phyloP scores from a whole-genome alignment of 2,113 vertebrate species.

The Melanerpes formicivorus region DNA sequence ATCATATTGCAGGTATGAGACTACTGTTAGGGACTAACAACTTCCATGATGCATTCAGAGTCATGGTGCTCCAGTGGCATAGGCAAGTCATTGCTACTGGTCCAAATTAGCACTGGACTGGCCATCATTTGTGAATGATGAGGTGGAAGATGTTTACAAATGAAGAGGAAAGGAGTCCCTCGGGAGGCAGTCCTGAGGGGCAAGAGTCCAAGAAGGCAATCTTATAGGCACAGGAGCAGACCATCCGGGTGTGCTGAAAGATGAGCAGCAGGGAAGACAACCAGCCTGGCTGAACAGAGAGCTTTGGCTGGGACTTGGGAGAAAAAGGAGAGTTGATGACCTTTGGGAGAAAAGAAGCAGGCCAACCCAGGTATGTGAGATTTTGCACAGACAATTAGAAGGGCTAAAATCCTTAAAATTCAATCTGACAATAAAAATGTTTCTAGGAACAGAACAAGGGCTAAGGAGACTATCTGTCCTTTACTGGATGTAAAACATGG shows the following conservation, averaged over 20 bases:
- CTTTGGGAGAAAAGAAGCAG: background rate
- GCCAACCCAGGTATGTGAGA: background rate
- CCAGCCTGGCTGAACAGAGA: background rate
- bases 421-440: background rate
- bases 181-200: background rate
- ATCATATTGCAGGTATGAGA: accelerated
- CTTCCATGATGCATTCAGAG: background rate
- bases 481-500: background rate
- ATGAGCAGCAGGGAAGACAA: background rate
- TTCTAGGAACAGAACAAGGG: background rate
- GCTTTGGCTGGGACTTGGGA: background rate
- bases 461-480: background rate
- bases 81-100: background rate
- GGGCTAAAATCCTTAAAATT: background rate
- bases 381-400: background rate
- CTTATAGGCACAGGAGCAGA: background rate
- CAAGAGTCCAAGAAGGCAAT: background rate
- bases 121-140: background rate
- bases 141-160: background rate
- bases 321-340: background rate
- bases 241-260: background rate
- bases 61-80: background rate
- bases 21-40: background rate
- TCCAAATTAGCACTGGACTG: background rate
- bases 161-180: background rate